Percentiles rank a stretch among this genome's conserved stretches.
Evolutionary conservation across 2,797 vertebrate species (phyloP).

Genomic region (Smutsia temminckii): DNA sequence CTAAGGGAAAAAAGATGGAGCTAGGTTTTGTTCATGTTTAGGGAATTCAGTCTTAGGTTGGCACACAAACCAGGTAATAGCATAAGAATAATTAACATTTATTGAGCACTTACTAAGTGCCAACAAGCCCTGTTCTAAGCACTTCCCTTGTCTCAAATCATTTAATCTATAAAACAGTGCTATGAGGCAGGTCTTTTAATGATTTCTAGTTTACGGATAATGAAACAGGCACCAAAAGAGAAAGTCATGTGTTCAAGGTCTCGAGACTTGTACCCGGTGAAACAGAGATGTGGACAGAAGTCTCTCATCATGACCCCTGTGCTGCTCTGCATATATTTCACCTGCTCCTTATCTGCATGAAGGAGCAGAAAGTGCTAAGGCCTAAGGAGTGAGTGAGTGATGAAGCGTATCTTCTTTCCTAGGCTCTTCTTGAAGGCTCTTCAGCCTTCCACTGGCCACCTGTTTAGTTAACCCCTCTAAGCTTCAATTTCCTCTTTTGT

Average conservation of each 20-base stretch:
- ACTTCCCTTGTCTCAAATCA: background rate
- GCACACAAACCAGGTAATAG: background rate
- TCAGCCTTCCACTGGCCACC: background rate
- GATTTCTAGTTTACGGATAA: background rate
- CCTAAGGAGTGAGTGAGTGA: background rate
- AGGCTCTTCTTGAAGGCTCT: background rate
- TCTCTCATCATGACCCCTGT: background rate
- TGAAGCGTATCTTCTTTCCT: background rate
- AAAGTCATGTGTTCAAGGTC: background rate
- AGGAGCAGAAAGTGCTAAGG: too few species aligned
- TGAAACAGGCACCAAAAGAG: background rate
- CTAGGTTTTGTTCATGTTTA: background rate
- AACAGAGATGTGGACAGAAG: background rate
- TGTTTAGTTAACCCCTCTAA: background rate
- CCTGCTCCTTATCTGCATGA: background rate
- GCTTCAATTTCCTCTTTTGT: constrained; percentile 6
- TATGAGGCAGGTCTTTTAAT: background rate
- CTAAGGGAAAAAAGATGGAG: background rate
- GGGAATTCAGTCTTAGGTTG: background rate
- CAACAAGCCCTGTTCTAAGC: background rate
- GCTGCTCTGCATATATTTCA: background rate
- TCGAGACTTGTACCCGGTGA: background rate
- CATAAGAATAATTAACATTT: background rate
- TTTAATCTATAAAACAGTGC: background rate
- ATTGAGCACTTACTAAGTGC: background rate